Base-by-base conservation (phyloP, 2,888 invertebrate genomes). In the Alcis repandata region DNA sequence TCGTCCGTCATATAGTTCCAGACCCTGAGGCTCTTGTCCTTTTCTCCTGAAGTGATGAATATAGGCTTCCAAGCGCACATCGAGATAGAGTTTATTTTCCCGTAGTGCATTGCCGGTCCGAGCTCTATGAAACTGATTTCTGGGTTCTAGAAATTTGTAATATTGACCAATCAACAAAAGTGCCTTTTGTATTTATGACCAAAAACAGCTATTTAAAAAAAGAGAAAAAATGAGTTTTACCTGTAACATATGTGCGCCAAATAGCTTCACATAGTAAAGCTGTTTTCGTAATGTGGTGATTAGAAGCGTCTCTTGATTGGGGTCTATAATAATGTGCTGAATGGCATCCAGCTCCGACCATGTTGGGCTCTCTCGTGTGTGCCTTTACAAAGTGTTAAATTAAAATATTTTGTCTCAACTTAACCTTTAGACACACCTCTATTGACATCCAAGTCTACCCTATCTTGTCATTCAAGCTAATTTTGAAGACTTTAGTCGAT, bases 1-100 rank as follows among this genome's bases (percentile, higher is more conserved):
- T 94, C 96, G 82, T 96, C 96, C 0, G 96, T 96, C 88, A 98
- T 96, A 83, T 97, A 98, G 84, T 99, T 98, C 98, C 99, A 99
- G 49, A 99, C 95, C 58, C 98, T 94, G 53, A 99, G 95, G 40
- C 97, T 97, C 73, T 97, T 95, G 85, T 99, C 99, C 52, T 95
- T 91, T 68, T 95, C 95, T 48, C 97, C 97, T 2, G 96, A 92
- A 0, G 98, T 98, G 90, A 98, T 96, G 68, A 98, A 95, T 60
- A 98, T 95, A 0, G 98, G 97, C 84, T 98, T 98, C 96, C 98
- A 97, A 0, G 96, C 95, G 80, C 98, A 98, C 72, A 97, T 94
- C 1, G 98, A 96, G 38, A 99, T 88, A 3, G 96, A 96, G 45
- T 96, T 95, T 46, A 99, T 96, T 10, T 96, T 94, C 0, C 97